Base-by-base conservation (phyloP, 2,888 invertebrate genomes). In the Erebia ligea region DNA sequence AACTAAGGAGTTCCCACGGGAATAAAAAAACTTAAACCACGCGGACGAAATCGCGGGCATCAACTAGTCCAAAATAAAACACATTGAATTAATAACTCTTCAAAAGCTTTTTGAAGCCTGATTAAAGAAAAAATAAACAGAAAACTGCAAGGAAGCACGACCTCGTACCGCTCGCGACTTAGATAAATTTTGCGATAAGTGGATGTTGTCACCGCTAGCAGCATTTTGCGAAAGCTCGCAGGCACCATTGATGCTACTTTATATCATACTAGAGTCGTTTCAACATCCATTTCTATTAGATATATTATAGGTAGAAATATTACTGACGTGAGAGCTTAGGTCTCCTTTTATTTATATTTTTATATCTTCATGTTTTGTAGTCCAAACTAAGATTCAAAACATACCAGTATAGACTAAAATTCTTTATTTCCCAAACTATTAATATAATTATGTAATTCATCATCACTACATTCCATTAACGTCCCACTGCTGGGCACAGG, bases 101-200 rank as follows among this genome's bases (percentile, higher is more conserved):
- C 11, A 45, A 13, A 45, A 45, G 2, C 3, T 45, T 45, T 11
- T 45, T 45, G 1, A 11, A 45, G 13, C 11, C 13, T 45, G 5
- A 15, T 17, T n/a, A 52, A 52, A 52, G 8, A 8, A 17, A 54
- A n/a, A 54, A 54, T 34, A 25, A 34, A 15, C 34, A 58, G 34
- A 34, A 15, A 58, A 58, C 17, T 40, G n/a, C 17, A 62, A 21
- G 59, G 17, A 59, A 62, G 48, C 48, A 15, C 48, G 6, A 21
- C 62, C 42, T 45, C 61, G 21, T 42, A 61, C 45, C 42, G 19
- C 17, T 48, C 61, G 45, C 45, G 48, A 21, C 45, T 48, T 19
- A 61, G 61, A 62, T 62, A 62, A 48, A 62, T 62, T 62, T 45
- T 21, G 45, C 45, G 48, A 45, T 62, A 62, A 62, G 45, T 62